Percentiles rank a stretch among this genome's conserved stretches.
Evolutionary conservation across 2,797 vertebrate species (phyloP).

Genomic region (Heterohyrax brucei): DNA sequence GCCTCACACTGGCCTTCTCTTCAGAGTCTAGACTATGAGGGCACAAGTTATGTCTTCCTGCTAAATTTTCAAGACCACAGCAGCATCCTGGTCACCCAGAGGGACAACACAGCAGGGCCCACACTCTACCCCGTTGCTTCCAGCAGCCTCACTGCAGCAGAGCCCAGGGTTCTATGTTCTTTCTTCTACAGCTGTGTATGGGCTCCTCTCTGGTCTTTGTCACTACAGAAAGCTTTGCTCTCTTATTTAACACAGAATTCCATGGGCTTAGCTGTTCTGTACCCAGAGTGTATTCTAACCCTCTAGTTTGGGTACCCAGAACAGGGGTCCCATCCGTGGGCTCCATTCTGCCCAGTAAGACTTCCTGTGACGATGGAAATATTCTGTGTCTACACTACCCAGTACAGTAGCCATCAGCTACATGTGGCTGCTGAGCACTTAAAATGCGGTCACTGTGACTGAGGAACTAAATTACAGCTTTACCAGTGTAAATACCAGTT

Average conservation of each 20-base stretch:
- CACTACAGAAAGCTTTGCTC: not conserved
- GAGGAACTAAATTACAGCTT: not conserved
- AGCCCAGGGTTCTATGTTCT: not conserved
- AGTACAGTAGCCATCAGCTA: not conserved
- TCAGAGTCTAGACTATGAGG: not conserved
- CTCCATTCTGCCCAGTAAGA: not conserved
- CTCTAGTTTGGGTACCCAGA: not conserved
- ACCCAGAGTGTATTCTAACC: not conserved
- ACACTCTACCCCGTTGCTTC: not conserved
- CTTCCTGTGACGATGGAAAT: not conserved
- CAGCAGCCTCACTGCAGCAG: not conserved
- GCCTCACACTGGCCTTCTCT: not conserved
- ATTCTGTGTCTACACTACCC: not conserved
- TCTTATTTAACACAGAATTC: not conserved
- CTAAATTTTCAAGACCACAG: not conserved
- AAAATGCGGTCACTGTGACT: not conserved
- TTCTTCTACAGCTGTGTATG: fast-evolving
- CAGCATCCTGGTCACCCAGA: not conserved
- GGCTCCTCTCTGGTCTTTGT: constrained; percentile 1
- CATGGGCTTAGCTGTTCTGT: not conserved
- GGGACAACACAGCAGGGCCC: not conserved
- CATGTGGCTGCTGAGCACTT: not conserved
- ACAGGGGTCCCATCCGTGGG: not conserved
- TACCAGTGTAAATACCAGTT: not conserved
- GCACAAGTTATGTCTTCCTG: not conserved